A percentile compares a stretch with the other conserved stretches of the same genome.
These are phyloP conservation scores for Macroglossus sobrinus DNA, from an alignment of 2,113 vertebrate species.

Conservation along the genomic window DNA sequence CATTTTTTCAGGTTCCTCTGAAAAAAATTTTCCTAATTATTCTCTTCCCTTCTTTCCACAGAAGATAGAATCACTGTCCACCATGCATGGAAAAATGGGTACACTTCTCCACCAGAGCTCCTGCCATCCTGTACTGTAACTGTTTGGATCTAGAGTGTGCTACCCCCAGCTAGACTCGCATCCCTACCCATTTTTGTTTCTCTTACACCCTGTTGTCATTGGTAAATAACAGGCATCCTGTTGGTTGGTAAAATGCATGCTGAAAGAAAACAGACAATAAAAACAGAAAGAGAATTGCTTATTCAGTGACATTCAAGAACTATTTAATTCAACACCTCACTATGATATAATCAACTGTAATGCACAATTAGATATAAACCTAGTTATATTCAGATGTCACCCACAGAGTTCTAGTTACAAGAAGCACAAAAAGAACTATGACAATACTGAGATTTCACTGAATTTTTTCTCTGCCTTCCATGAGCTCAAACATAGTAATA, in stretches of 20 bases:
- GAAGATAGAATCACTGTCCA: not conserved
- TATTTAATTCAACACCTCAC: not conserved
- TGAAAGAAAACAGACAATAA: not conserved
- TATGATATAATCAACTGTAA: not conserved
- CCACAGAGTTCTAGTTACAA: not conserved
- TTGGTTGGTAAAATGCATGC: not conserved
- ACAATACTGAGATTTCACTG: not conserved
- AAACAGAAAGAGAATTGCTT: not conserved
- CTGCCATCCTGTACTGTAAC: not conserved
- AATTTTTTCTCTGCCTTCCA: not conserved
- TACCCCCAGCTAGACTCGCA: not conserved
- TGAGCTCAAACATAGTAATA: not conserved
- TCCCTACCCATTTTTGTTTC: not conserved
- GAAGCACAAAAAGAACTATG: not conserved
- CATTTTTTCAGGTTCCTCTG: not conserved
- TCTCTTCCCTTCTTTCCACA: not conserved
- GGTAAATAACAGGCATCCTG: not conserved
- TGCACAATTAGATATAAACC: not conserved
- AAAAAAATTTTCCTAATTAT: not conserved
- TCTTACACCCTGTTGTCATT: not conserved
- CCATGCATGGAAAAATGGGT: not conserved
- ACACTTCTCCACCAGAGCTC: not conserved
- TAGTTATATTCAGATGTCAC: not conserved
- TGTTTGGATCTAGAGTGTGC: not conserved
- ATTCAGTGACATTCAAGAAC: not conserved